These are phyloP conservation scores for Lutjanus erythropterus DNA, from an alignment of 2,113 vertebrate species.

Conservation along the genomic window DNA sequence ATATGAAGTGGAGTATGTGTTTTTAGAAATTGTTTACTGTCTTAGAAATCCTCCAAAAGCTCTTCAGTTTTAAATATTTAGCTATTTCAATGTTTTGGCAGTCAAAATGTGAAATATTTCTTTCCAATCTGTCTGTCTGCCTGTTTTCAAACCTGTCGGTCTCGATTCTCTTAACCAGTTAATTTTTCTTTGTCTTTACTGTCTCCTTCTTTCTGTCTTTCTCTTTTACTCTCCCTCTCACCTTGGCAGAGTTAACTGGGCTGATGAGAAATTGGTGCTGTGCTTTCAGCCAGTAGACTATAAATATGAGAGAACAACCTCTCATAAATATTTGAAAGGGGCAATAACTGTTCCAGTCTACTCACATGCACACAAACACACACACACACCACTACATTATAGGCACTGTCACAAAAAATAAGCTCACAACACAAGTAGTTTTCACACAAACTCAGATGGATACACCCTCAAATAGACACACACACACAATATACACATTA, in stretches of 20 bases:
- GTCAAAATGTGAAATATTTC: background rate
- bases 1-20: background rate
- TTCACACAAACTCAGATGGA: background rate
- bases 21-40: constrained; percentile 25
- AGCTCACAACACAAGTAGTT: background rate
- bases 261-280: constrained; percentile 41
- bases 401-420: constrained; percentile 1
- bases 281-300: constrained; percentile 27
- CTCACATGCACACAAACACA: background rate
- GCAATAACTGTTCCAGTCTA: constrained; percentile 34
- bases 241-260: constrained; percentile 22
- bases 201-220: background rate
- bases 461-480: background rate
- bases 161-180: background rate
- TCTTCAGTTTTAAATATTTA: constrained; percentile 1
- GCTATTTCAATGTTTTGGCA: background rate
- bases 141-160: background rate
- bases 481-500: background rate
- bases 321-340: constrained; percentile 68
- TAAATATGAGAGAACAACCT: constrained; percentile 57
- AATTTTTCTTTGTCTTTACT: background rate
- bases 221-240: constrained; percentile 3
- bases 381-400: background rate
- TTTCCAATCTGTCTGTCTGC: background rate
- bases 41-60: background rate